Base-by-base conservation (phyloP, 2,113 vertebrate genomes). In the Protobothrops mucrosquamatus region DNA sequence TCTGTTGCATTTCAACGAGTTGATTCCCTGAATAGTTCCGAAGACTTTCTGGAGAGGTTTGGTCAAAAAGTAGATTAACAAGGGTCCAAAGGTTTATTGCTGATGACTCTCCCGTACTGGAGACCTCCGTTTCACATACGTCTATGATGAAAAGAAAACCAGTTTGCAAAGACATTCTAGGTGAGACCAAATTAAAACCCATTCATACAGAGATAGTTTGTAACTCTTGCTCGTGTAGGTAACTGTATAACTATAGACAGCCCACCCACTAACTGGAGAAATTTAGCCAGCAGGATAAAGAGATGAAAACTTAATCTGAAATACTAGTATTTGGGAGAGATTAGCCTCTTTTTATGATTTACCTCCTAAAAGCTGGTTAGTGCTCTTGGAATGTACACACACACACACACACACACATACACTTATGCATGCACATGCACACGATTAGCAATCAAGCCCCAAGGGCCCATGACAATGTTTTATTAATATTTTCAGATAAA, bases 1-100 rank as follows among this genome's bases (percentile, higher is more conserved):
- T 97, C 3, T 98, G 97, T 20, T 99, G 99, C 96, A 99, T 97
- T 95, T 98, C 95, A 0, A 98, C 97, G 0, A 99, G 98, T 1
- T 98, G 98, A 90, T 96, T 97, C 2, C 98, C 97, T 0, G 99
- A 98, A 12, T 98, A 99, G 85, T 48, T 64, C 0, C 93, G 85
- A 0, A 99, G 98, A 2, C 98, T 98, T 0, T 96, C 95, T 0
- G 97, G 89, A 9, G 96, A 97, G 89, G 98, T 89, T 7, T 97
- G 98, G 6, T 97, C 88, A 24, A 95, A 97, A 12, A 99, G 97
- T 0, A 97, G 93, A 14, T 97, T 97, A 4, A 99, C 93, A 29
- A 97, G 98, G 4, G 96, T 93, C 90, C 95, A 6, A 0, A 99
- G 97, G 26, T 97, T 97, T 1, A 48, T 88, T 0, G 94, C 0